Percentiles rank a stretch among this genome's conserved stretches.
phyloP scores from a whole-genome alignment of 2,888 invertebrate species.

The Heliconius hortense region DNA sequence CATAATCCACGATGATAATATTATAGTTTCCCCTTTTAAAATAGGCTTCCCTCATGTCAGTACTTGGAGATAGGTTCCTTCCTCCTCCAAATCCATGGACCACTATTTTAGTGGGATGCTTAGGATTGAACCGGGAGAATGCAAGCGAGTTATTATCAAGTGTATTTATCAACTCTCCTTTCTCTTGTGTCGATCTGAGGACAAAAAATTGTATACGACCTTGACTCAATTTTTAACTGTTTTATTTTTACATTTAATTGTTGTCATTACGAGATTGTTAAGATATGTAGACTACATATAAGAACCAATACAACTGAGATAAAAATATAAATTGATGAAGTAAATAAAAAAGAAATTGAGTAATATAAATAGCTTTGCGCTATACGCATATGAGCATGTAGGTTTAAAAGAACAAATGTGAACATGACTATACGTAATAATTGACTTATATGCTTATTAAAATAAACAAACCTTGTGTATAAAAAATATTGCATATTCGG shows the following conservation, averaged over 20 bases:
- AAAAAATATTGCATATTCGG: slow-evolving; percentile 91
- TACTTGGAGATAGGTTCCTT: slow-evolving; percentile 89
- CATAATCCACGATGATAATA: slow-evolving; percentile 93
- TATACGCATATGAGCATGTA: slow-evolving; percentile 1
- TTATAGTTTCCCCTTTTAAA: slow-evolving; percentile 91
- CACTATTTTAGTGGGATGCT: slow-evolving; percentile 91
- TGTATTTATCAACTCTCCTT: slow-evolving; percentile 87
- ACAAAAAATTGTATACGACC: slow-evolving; percentile 28
- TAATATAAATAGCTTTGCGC: not conserved
- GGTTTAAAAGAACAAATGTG: not conserved
- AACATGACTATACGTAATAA: not conserved
- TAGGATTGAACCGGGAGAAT: slow-evolving; percentile 88
- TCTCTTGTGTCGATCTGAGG: slow-evolving; percentile 86
- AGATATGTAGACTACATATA: not conserved
- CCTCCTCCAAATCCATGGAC: slow-evolving; percentile 96
- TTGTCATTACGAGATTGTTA: not conserved
- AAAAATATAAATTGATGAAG: not conserved
- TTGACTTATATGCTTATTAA: not conserved
- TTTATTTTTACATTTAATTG: not conserved
- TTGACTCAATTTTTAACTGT: slow-evolving; percentile 18
- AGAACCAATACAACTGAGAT: not conserved
- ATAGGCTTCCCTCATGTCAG: slow-evolving; percentile 91
- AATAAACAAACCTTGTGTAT: slow-evolving; percentile 86
- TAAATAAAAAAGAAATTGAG: not conserved
- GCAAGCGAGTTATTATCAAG: slow-evolving; percentile 86